Conservation (phyloP, 1,140 invertebrate genomes). For the Zophobas atratus region DNA sequence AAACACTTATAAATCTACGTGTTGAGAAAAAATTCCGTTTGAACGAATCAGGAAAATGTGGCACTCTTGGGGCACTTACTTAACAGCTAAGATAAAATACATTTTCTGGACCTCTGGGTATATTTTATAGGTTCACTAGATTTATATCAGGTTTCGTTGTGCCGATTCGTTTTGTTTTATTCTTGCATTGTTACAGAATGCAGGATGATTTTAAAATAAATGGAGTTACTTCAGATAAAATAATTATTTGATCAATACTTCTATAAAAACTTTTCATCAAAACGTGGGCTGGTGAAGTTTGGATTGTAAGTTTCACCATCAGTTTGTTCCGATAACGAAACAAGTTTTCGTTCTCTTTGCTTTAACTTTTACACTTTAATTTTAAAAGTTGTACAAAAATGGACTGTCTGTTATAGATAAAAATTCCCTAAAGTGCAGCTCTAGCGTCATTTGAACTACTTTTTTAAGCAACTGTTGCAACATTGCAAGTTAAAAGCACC, state of each 20-base stretch:
- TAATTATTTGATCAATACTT: not conserved
- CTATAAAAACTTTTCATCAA: not conserved
- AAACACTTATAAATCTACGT: conserved; percentile 28
- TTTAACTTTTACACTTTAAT: conserved; percentile 30
- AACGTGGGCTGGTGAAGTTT: not conserved
- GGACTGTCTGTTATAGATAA: conserved; percentile 26
- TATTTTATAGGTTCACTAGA: conserved; percentile 22
- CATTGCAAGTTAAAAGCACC: conserved; percentile 31
- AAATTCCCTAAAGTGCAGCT: conserved; percentile 33
- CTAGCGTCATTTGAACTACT: conserved; percentile 21
- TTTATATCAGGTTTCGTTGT: not conserved
- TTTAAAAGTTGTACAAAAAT: conserved; percentile 34
- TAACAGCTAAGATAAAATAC: conserved; percentile 27
- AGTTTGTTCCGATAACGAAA: conserved; percentile 34
- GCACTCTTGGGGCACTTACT: conserved; percentile 14
- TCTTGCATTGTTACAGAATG: not conserved
- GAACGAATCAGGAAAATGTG: conserved; percentile 14
- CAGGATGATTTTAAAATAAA: too few species aligned
- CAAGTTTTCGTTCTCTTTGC: conserved; percentile 21
- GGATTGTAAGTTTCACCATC: not conserved
- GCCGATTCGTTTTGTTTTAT: not conserved
- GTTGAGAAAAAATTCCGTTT: conserved; percentile 4
- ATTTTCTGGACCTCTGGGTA: conserved; percentile 30
- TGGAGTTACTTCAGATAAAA: not conserved
- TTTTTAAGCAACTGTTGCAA: conserved; percentile 22